These are phyloP conservation scores for Torymus tubicola DNA, from an alignment of 2,888 invertebrate genomes.

Conservation along the genomic window DNA sequence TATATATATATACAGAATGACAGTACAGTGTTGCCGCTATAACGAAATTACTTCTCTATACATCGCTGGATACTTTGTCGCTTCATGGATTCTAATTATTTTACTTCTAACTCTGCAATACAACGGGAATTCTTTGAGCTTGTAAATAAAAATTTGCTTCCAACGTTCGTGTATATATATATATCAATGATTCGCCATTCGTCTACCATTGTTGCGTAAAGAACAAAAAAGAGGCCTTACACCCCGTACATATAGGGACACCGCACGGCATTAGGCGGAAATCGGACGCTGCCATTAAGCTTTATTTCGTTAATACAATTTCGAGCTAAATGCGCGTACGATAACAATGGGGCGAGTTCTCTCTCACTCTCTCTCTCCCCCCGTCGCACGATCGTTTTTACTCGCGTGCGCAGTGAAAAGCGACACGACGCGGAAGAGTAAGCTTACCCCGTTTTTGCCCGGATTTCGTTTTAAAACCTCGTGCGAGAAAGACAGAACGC, in stretches of 20 bases:
- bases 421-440: conserved; percentile 43
- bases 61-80: no score
- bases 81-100: no score
- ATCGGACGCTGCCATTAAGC: conserved; percentile 36
- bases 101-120: no score
- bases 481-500: conserved; percentile 5
- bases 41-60: no score
- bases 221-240: no score
- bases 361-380: no score
- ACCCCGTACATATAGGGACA: not conserved
- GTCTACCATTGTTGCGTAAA: no score
- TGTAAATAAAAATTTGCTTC: not conserved
- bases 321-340: conserved; percentile 32
- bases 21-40: no score
- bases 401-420: conserved; percentile 32
- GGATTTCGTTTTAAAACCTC: conserved; percentile 66
- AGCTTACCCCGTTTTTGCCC: conserved; percentile 65
- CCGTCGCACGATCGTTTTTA: conserved; percentile 28
- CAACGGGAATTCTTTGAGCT: no score
- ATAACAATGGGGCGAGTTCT: conserved; percentile 29
- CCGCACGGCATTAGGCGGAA: conserved; percentile 11
- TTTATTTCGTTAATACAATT: conserved; percentile 47
- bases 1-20: not conserved
- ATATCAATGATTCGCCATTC: conserved; percentile 16
- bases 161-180: conserved; percentile 1